Percentiles rank a stretch among this genome's conserved stretches.
Evolutionary conservation across 2,113 vertebrate genomes (phyloP).

Genomic region (Rhodinocichla rosea): DNA sequence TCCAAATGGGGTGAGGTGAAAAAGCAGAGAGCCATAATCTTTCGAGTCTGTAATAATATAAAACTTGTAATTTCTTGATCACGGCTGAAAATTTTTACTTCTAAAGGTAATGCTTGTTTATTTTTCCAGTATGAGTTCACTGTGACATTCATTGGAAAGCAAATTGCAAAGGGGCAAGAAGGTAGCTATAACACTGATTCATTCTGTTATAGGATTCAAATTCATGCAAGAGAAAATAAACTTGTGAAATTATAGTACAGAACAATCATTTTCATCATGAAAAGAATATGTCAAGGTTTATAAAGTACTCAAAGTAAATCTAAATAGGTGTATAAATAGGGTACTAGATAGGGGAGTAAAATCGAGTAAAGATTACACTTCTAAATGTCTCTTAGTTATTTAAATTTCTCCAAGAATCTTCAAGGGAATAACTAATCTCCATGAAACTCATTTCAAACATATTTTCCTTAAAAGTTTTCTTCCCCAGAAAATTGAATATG

Average conservation of each 20-base stretch:
- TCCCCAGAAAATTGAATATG: background rate
- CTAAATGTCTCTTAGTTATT: background rate
- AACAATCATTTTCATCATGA: background rate
- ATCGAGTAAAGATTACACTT: background rate
- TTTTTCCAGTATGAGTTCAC: background rate
- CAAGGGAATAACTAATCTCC: background rate
- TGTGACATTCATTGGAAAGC: background rate
- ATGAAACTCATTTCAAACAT: background rate
- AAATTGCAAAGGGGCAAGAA: background rate
- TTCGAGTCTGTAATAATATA: background rate
- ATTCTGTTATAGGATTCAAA: background rate
- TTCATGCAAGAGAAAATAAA: background rate
- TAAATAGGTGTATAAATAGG: background rate
- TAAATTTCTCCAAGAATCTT: background rate
- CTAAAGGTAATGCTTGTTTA: background rate
- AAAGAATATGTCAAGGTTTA: background rate
- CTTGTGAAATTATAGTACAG: background rate
- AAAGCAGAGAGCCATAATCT: background rate
- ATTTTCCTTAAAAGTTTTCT: background rate
- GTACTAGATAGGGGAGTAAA: background rate
- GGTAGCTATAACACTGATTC: background rate
- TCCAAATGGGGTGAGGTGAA: background rate
- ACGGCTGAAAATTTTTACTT: background rate
- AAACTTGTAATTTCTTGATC: background rate
- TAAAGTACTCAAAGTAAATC: background rate